phyloP scores from a whole-genome alignment of 1,140 invertebrate species.

The Drosophila ohnishii region DNA sequence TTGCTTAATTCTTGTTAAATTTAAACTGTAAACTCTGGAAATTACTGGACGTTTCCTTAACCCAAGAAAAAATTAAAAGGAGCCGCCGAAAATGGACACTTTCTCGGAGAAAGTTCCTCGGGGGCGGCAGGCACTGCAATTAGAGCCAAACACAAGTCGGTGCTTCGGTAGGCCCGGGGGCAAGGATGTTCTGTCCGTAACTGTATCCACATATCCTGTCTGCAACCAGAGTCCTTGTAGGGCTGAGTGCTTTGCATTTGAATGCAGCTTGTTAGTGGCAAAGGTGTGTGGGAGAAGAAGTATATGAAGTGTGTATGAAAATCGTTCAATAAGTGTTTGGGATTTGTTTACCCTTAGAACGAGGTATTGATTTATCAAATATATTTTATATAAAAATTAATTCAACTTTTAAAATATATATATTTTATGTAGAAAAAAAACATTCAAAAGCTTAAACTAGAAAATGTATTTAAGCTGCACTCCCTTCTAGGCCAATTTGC shows the following conservation, averaged over 20 bases:
- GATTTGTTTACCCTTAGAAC: background rate
- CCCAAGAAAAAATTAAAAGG: background rate
- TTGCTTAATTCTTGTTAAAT: background rate
- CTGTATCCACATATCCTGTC: constrained; percentile 4
- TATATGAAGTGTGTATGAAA: background rate
- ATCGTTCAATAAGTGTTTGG: background rate
- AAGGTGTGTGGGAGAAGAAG: background rate
- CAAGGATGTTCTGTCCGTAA: background rate
- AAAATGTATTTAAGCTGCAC: background rate
- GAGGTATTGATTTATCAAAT: background rate
- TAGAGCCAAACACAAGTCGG: constrained; percentile 59
- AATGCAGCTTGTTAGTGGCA: constrained; percentile 33
- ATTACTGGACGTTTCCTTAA: background rate
- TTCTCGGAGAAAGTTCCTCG: background rate
- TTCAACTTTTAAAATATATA: no score
- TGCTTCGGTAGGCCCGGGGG: constrained; percentile 2
- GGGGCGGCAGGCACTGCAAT: constrained; percentile 44
- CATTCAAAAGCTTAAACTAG: no score
- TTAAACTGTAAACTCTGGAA: background rate
- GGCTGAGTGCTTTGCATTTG: constrained; percentile 24
- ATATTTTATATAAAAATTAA: no score
- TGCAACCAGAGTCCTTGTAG: background rate
- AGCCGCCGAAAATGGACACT: constrained; percentile 25
- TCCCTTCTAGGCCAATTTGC: background rate
- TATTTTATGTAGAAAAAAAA: no score